Percentiles rank a stretch among this genome's conserved stretches.
Evolutionary conservation across 2,888 invertebrate species (phyloP).

Genomic region (Suillia variegata): DNA sequence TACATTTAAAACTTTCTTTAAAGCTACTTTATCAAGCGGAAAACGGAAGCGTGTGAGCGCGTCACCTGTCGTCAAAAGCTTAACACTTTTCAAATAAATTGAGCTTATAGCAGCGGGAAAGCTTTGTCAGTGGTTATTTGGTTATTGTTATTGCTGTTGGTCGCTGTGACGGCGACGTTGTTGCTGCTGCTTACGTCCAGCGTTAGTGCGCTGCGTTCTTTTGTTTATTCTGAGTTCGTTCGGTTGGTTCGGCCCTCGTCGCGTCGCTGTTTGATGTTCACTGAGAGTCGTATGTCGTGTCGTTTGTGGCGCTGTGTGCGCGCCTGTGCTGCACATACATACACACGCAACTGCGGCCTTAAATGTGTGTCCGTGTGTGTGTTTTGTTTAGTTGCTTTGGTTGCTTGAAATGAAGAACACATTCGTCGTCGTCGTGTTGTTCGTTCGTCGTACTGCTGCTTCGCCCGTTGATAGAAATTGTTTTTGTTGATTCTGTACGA

Average conservation of each 20-base stretch:
- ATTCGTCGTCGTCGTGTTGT: neutral
- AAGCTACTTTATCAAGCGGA: too few species aligned
- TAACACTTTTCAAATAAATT: too few species aligned
- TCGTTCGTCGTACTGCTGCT: neutral
- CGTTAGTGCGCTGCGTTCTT: slow-evolving; percentile 31
- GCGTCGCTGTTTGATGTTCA: slow-evolving; percentile 42
- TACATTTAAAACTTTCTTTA: too few species aligned
- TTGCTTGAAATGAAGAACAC: slow-evolving; percentile 54
- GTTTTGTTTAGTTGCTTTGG: slow-evolving; percentile 52
- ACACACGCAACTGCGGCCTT: neutral
- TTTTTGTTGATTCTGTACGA: neutral
- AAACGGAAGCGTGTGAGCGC: too few species aligned
- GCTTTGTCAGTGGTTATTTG: too few species aligned
- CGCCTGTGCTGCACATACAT: slow-evolving; percentile 9
- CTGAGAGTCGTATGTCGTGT: slow-evolving; percentile 39
- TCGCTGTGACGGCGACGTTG: neutral
- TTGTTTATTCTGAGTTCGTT: slow-evolving; percentile 42
- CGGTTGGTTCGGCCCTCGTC: too few species aligned
- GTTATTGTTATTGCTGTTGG: neutral
- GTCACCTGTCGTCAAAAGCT: too few species aligned
- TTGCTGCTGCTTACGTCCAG: slow-evolving; percentile 28
- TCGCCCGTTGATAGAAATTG: neutral
- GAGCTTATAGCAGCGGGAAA: too few species aligned
- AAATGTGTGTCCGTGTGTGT: slow-evolving; percentile 26
- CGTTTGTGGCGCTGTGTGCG: slow-evolving; percentile 30